Percentiles rank a stretch among this genome's conserved stretches.
These are phyloP conservation scores for Cataglyphis rosenhaueri DNA, from an alignment of 2,888 invertebrate genomes.

Conservation along the genomic window DNA sequence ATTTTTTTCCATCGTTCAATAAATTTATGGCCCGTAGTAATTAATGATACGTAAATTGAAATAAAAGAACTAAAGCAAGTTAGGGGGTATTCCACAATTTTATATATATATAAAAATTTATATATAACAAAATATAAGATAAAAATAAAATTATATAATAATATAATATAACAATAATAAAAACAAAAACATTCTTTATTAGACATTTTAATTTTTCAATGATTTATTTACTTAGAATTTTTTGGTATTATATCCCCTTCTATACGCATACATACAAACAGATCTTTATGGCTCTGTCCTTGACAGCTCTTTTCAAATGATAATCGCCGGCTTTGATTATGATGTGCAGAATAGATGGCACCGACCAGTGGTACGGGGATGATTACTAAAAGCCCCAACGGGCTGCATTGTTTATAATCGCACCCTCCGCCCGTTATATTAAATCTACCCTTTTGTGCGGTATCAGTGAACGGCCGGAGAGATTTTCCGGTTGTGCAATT, in stretches of 20 bases:
- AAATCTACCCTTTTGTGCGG: conserved; percentile 60
- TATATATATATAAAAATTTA: background rate
- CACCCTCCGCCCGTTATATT: conserved; percentile 64
- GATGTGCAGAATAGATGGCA: conserved; percentile 52
- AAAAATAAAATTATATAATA: background rate
- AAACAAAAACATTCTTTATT: background rate
- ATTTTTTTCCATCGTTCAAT: background rate
- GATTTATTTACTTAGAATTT: background rate
- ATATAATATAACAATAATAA: background rate
- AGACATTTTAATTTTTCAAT: conserved; percentile 3
- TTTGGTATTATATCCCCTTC: too few relatives aligned
- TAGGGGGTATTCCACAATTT: background rate
- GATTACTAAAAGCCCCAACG: conserved; percentile 39
- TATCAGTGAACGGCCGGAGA: conserved; percentile 58
- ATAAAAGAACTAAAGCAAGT: background rate
- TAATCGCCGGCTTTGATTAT: conserved; percentile 56
- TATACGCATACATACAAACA: background rate
- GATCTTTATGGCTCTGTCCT: background rate
- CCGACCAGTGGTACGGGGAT: background rate
- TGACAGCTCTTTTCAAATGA: conserved; percentile 64
- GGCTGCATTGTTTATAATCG: conserved; percentile 74
- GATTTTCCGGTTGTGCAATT: conserved; percentile 68
- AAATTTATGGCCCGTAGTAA: background rate
- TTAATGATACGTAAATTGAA: background rate
- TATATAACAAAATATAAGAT: background rate